Base-by-base conservation (phyloP, 1,140 invertebrate genomes). In the Cydia pomonella region DNA sequence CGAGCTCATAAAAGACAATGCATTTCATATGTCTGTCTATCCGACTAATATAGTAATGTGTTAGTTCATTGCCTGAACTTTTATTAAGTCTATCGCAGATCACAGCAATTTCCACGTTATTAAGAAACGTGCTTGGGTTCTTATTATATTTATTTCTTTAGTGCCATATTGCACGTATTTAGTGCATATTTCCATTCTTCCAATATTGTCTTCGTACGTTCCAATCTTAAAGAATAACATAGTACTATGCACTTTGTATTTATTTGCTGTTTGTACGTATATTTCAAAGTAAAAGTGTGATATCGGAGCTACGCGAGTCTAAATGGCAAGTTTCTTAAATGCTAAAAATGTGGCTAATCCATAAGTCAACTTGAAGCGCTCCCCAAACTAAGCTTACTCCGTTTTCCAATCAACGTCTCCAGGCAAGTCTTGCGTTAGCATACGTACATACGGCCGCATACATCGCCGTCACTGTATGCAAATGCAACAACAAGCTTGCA, bases 401-500 rank as follows among this genome's bases (percentile, higher is more conserved):
- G 10, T 78, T 74, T 50, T 44, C 53, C 44, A 74, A 66, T 73
- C 75, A 73, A 78, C 66, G 72, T 72, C 73, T 73, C 72, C 77
- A 76, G 66, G 38, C 74, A 59, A 53, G 73, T 69, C 71, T 47
- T 73, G 62, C 71, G 64, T 62, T 73, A 59, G 72, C 64, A 76
- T 62, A 77, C 74, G 78, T 77, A 33, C 64, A 38, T 18, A 69
- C 29, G 7, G 13, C 29, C 27, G 27, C 53, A 23, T 59, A n/a
- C 53, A 59, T 23, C 64, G n/a, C 29, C 25, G 27, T 41, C 64
- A 69, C 27, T 33, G 76, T 80, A 84, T 83, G 82, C 80, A 86
- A 85, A 87, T 84, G 80, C 77, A 27, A 78, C 79, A 80, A 84
- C 82, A 81, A 82, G 78, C 72, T 79, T 66, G 76, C 71, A 63